Conservation (phyloP, 2,113 vertebrate species). For the Lamprotornis superbus region DNA sequence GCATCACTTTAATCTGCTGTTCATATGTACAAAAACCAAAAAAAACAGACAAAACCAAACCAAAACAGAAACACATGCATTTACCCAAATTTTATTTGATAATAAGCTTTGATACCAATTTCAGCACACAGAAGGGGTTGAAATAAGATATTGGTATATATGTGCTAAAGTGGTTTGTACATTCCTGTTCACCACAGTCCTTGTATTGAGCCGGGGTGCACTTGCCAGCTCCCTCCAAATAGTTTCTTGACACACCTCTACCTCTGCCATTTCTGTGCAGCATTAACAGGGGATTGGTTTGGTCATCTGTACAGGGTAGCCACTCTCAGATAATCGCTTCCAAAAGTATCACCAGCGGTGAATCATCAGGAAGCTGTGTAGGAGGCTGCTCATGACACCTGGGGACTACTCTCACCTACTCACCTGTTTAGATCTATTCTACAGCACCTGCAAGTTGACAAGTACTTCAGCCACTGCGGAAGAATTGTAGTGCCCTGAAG, state of each 20-base stretch:
- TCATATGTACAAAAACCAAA: neutral
- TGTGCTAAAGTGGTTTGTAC: neutral
- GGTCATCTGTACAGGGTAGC: neutral
- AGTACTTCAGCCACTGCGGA: neutral
- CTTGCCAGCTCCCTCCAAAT: neutral
- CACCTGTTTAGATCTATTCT: neutral
- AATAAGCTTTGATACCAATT: neutral
- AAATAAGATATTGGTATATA: neutral
- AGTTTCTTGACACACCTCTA: neutral
- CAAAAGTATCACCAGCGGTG: neutral
- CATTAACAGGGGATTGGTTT: neutral
- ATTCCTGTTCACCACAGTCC: rapidly evolving
- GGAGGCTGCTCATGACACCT: neutral
- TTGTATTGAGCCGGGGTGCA: neutral
- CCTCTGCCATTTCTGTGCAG: neutral
- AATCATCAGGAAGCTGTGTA: neutral
- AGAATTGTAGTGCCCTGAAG: neutral
- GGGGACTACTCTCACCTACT: neutral
- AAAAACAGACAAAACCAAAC: neutral
- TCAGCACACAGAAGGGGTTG: neutral
- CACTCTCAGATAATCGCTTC: neutral
- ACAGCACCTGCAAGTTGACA: neutral
- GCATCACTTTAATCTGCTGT: neutral
- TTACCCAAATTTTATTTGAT: neutral
- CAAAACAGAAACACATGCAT: neutral